Base-by-base conservation (phyloP, 2,113 vertebrate species). In the Triplophysa rosa region DNA sequence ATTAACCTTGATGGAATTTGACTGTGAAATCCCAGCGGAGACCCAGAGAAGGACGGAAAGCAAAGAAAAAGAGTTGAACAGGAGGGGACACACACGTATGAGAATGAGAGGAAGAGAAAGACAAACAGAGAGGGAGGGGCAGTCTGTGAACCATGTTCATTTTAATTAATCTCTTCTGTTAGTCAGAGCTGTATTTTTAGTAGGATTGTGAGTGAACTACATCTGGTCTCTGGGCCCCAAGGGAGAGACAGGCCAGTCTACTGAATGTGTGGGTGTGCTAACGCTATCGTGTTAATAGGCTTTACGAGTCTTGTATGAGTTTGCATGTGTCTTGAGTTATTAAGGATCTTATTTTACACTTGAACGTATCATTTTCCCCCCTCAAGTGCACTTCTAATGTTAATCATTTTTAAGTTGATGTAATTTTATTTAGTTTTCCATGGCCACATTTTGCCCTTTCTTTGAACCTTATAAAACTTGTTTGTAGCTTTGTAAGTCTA, bases 141-240 rank as follows among this genome's bases (percentile, higher is more conserved):
- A 80, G 64, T 63, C 89, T 88, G 59, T 88, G 88, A 89, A 88
- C 73, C 87, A 76, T 89, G 88, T 79, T 87, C 83, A 83, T 84
- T 84, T 84, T 89, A 88, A 91, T 88, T 83, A 86, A 85, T 87
- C 86, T 90, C 78, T 83, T 86, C 86, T 90, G 87, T 89, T 91
- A 89, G 88, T 88, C 89, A 86, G 74, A 56, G 85, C 80, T 84
- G 86, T 92, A 91, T 94, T 93, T 94, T 93, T 91, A 90, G 92
- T 89, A 40, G 65, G 84, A 88, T 89, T 88, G 88, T 92, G 90
- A 90, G 90, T 85, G 84, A 0, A 78, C 12, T 88, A 87, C 86
- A 91, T 93, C 90, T 88, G 86, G 89, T 92, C 89, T 87, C 88
- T 83, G 81, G 80, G 93, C 93, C 92, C 88, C 37, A 86, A 92